A percentile compares a stretch with the other conserved stretches of the same genome.
These are phyloP conservation scores for Euphydryas editha DNA, from an alignment of 2,888 invertebrate species.

Conservation along the genomic window DNA sequence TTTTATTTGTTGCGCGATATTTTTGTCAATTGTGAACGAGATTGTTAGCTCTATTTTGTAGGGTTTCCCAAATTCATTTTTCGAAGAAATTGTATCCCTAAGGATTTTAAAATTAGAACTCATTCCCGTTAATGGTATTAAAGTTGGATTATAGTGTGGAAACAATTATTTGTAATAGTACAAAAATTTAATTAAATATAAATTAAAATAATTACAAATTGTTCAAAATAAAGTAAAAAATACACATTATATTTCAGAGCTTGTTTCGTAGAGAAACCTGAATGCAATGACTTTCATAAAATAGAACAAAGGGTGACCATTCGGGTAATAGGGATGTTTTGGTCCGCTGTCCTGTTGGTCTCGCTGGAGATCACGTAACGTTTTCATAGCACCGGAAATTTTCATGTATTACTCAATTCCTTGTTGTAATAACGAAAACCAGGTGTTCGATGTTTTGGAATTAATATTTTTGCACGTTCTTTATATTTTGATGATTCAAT, in stretches of 20 bases:
- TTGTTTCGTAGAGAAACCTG: constrained; percentile 12
- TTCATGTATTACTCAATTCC: constrained; percentile 64
- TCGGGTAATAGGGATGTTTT: constrained; percentile 53
- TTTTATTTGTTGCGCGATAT: no score
- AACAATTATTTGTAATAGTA: no score
- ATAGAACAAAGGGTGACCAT: constrained; percentile 44
- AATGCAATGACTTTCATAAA: constrained; percentile 20
- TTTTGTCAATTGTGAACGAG: no score
- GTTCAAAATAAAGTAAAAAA: no score
- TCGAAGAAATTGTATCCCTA: no score
- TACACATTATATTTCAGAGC: constrained; percentile 13
- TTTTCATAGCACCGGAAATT: constrained; percentile 72
- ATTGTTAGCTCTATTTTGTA: no score
- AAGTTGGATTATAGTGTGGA: no score
- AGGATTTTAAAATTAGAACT: no score
- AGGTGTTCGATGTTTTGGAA: neutral
- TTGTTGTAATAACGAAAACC: constrained; percentile 49
- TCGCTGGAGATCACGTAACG: constrained; percentile 65
- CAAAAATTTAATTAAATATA: no score
- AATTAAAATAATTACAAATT: no score
- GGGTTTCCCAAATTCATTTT: no score
- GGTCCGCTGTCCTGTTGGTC: constrained; percentile 52
- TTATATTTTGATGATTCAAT: neutral
- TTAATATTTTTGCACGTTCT: neutral
- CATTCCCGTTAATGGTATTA: no score